Percentiles rank a stretch among this genome's conserved stretches.
Evolutionary conservation across 2,797 vertebrate species (phyloP).

Genomic region (Lacerta viridis): DNA sequence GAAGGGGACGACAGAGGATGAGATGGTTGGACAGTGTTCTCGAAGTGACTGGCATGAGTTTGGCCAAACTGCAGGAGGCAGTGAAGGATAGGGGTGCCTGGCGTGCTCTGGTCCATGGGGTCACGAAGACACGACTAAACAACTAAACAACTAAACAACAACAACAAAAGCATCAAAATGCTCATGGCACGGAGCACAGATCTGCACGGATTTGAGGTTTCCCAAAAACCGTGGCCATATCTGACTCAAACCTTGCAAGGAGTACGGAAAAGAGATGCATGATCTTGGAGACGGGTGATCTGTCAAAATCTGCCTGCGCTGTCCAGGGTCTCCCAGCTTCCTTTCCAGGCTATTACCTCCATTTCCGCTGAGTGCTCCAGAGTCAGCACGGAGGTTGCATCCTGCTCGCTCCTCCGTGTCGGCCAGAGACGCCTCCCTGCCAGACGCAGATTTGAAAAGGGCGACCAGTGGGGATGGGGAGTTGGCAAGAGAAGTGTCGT

Average conservation of each 20-base stretch:
- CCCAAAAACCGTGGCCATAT: fast-evolving
- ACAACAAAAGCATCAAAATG: background rate
- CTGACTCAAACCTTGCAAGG: too few species aligned
- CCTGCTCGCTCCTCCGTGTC: background rate
- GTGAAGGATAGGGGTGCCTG: too few species aligned
- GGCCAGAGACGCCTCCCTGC: background rate
- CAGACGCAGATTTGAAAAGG: background rate
- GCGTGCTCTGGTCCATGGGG: too few species aligned
- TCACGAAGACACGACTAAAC: too few species aligned
- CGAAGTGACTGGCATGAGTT: too few species aligned
- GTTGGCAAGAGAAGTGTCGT: background rate
- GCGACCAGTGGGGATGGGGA: background rate
- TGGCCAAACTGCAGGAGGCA: too few species aligned
- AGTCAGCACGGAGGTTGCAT: background rate
- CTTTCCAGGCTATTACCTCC: background rate
- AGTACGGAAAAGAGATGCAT: too few species aligned
- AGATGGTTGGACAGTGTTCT: too few species aligned
- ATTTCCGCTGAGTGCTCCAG: background rate
- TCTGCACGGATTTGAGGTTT: background rate
- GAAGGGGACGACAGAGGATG: too few species aligned
- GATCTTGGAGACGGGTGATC: background rate
- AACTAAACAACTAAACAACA: too few species aligned
- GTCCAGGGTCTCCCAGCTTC: background rate
- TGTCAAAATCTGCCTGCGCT: background rate
- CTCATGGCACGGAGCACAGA: background rate